These are phyloP conservation scores for Littorina saxatilis DNA, from an alignment of 1,140 invertebrate genomes.

Conservation along the genomic window DNA sequence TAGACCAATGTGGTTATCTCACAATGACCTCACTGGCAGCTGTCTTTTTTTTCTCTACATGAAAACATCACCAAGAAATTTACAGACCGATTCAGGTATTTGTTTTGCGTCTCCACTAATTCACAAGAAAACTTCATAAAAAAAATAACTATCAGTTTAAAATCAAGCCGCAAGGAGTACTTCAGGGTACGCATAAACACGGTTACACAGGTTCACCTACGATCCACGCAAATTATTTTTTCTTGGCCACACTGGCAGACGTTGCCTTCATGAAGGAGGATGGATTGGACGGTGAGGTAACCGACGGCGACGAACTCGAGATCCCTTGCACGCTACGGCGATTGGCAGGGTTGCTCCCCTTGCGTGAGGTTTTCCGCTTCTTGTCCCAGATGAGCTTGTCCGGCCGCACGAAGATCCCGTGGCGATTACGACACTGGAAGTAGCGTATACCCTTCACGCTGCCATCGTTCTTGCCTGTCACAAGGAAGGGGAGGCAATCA, in stretches of 20 bases:
- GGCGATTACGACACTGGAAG: constrained; percentile 90
- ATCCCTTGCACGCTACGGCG: constrained; percentile 40
- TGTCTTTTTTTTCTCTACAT: too few species aligned
- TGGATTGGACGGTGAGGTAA: background rate
- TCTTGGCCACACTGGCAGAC: constrained; percentile 34
- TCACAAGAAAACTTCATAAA: too few species aligned
- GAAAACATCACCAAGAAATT: too few species aligned
- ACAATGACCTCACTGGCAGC: too few species aligned
- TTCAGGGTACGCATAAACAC: too few species aligned
- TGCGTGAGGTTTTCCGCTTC: constrained; percentile 60
- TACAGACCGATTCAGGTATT: too few species aligned
- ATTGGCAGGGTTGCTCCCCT: constrained; percentile 39
- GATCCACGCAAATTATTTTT: constrained; percentile 10
- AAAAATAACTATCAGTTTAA: too few species aligned
- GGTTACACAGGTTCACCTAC: background rate
- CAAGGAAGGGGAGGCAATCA: background rate
- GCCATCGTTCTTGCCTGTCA: constrained; percentile 93
- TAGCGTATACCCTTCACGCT: constrained; percentile 92
- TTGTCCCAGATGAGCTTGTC: constrained; percentile 74
- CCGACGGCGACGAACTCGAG: constrained; percentile 31
- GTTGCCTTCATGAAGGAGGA: constrained; percentile 36
- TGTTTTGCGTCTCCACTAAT: too few species aligned
- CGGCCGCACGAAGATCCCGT: constrained; percentile 90
- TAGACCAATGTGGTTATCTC: too few species aligned
- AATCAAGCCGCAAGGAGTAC: too few species aligned